Evolutionary conservation across 2,888 invertebrate genomes (phyloP).

Genomic region (Anthoptus insignis): DNA sequence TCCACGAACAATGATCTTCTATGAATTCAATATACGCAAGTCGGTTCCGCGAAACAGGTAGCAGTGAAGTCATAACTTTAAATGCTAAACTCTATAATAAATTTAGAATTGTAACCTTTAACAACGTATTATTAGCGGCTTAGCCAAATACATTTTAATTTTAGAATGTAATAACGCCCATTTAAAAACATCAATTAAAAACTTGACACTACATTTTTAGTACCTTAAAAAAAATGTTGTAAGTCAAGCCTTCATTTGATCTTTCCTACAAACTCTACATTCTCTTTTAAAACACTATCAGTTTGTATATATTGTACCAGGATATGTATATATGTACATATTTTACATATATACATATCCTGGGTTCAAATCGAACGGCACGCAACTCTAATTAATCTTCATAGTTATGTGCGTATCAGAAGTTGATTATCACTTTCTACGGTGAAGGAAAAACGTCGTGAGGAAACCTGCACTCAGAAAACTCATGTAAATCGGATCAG

Average conservation of each 20-base stretch:
- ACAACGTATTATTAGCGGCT: conserved; percentile 20
- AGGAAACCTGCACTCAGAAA: too few species aligned
- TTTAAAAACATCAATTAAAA: background rate
- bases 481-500: too few species aligned
- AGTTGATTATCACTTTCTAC: too few species aligned
- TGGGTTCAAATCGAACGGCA: too few species aligned
- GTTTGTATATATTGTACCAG: too few species aligned
- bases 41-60: conserved; percentile 20
- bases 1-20: conserved; percentile 23
- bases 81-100: conserved; percentile 18
- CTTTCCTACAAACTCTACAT: background rate
- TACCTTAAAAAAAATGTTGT: background rate
- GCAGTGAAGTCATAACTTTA: conserved; percentile 21
- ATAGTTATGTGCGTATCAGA: too few species aligned
- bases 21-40: conserved; percentile 21
- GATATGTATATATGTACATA: too few species aligned
- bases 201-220: background rate
- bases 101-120: conserved; percentile 25
- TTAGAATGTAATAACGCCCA: background rate
- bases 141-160: background rate
- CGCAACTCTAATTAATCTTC: too few species aligned
- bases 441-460: too few species aligned
- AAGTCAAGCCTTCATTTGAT: background rate
- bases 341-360: too few species aligned
- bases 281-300: too few species aligned